These are phyloP conservation scores for Bufo bufo DNA, from an alignment of 2,113 vertebrate genomes.

Conservation along the genomic window DNA sequence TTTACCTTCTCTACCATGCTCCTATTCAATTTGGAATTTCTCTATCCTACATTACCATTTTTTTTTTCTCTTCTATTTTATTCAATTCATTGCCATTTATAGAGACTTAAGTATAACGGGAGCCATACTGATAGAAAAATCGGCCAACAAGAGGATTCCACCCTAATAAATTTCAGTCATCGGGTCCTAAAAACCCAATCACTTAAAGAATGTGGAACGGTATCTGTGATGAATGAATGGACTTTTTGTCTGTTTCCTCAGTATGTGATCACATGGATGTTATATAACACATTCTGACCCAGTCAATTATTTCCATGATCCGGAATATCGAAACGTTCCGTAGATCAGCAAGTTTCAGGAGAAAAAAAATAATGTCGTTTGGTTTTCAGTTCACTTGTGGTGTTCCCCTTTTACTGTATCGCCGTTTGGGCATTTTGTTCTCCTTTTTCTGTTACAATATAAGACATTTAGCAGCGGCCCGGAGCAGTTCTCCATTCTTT, in stretches of 20 bases:
- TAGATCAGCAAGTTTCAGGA: not conserved
- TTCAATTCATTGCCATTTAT: no score
- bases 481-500: not conserved
- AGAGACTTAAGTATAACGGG: no score
- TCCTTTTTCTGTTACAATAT: conserved; percentile 25
- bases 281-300: not conserved
- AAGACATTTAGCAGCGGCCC: not conserved
- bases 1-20: no score
- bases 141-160: no score
- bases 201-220: not conserved
- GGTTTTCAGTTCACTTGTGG: conserved; percentile 6
- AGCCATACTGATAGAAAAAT: no score
- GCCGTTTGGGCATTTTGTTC: conserved; percentile 22
- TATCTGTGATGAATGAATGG: not conserved
- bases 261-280: not conserved
- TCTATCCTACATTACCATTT: no score
- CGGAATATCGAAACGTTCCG: not conserved
- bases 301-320: not conserved
- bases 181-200: no score
- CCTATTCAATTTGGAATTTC: no score
- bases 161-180: no score
- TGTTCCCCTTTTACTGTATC: conserved; percentile 18
- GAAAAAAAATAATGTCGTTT: not conserved
- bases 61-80: no score
- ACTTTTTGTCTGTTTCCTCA: not conserved